phyloP scores from a whole-genome alignment of 2,888 invertebrate species.

The Perdita meconis region DNA sequence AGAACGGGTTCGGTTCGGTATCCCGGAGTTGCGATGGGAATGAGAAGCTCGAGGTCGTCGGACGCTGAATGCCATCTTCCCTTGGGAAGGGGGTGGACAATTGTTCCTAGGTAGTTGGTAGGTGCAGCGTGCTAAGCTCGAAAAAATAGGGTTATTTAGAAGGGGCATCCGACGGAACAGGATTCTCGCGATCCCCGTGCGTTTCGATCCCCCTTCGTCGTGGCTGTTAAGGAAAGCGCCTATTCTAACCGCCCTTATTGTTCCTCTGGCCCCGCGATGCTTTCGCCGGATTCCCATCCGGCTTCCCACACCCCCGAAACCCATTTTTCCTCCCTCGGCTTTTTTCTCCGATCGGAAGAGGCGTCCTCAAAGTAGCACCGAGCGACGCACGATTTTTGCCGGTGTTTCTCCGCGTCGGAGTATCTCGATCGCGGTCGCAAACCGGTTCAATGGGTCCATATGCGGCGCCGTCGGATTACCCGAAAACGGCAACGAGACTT shows the following conservation, averaged over 20 bases:
- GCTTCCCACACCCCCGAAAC: constrained; percentile 39
- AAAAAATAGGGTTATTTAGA: constrained; percentile 51
- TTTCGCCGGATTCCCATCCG: constrained; percentile 49
- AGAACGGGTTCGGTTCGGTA: no score
- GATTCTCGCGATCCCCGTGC: constrained; percentile 62
- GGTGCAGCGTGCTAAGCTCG: constrained; percentile 52
- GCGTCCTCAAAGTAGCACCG: constrained; percentile 24
- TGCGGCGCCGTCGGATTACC: neutral
- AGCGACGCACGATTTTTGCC: constrained; percentile 27
- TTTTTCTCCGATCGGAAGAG: constrained; percentile 28
- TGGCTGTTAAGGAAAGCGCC: constrained; percentile 36
- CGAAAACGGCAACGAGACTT: neutral
- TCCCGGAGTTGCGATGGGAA: neutral
- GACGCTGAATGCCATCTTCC: constrained; percentile 28
- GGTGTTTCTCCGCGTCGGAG: neutral
- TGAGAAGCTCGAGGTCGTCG: constrained; percentile 34
- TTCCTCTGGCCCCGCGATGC: constrained; percentile 41
- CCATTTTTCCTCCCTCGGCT: constrained; percentile 27
- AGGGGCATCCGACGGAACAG: constrained; percentile 50
- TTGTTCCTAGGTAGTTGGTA: constrained; percentile 21
- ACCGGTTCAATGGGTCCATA: neutral
- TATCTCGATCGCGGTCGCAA: neutral
- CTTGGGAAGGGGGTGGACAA: constrained; percentile 20
- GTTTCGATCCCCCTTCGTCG: constrained; percentile 44
- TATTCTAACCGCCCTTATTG: constrained; percentile 59